Evolutionary conservation across 2,888 invertebrate species (phyloP), one percentile per base, ranked within the genome.

Genomic region (Spodoptera littoralis): DNA sequence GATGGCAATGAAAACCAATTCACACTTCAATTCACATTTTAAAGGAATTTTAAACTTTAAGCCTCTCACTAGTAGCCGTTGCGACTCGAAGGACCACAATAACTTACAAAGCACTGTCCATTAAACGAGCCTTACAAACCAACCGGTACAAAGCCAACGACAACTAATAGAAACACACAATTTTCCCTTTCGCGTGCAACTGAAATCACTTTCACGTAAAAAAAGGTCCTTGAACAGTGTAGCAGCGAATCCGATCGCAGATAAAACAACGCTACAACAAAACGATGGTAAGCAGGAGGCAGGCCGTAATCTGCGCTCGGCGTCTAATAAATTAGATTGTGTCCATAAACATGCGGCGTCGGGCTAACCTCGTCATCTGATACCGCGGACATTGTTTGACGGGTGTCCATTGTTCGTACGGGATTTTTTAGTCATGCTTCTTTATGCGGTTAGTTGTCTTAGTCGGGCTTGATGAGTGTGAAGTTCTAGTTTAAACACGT

Each of bases 301-400:
- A 80, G 82, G 80, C 79, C 74, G 76, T 79, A 79, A 84, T 86
- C 84, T 84, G 77, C 76, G 76, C 73, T 60, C 79, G 85, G 84
- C 88, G 85, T 86, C 83, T 85, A 84, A 92, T 92, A 92, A 92
- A 92, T 90, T 89, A 90, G 88, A 88, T 84, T 81, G 85, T 80
- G 84, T 84, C 86, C 88, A 86, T 90, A 89, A 89, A 89, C 90
- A 89, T 88, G 90, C 88, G 84, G 84, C 83, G 85, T 83, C 82
- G 84, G 76, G 81, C 79, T 77, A 79, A 76, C 81, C 84, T 87
- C 89, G 90, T 89, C 90, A 90, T 90, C 90, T 88, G 88, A 90
- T 90, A 90, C 85, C 85, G 85, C 84, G 85, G 86, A 86, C 88
- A 83, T 87, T 86, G 89, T 82, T 78, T 51, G 55, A 52, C 42